Evolutionary conservation across 2,113 vertebrate species (phyloP).

Genomic region (Alethe castanea): DNA sequence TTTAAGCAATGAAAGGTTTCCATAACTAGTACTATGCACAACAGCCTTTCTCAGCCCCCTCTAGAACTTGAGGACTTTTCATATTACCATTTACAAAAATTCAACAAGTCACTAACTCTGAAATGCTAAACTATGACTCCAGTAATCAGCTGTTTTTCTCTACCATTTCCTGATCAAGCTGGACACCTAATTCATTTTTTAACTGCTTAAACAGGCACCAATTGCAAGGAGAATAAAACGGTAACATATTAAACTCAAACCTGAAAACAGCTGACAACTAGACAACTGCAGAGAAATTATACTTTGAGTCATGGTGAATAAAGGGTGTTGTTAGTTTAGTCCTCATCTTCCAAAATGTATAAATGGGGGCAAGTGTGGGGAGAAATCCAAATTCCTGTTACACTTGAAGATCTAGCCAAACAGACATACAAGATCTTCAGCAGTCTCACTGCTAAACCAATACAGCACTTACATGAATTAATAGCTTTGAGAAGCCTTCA

Average conservation of each 20-base stretch:
- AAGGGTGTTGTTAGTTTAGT: not conserved
- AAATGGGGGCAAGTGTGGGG: not conserved
- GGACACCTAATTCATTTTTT: conserved; percentile 1
- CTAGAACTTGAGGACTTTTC: conserved; percentile 36
- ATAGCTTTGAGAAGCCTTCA: conserved; percentile 15
- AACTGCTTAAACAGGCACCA: conserved; percentile 31
- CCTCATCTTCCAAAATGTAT: conserved; percentile 1
- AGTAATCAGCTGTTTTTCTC: conserved; percentile 41
- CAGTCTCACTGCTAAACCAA: not conserved
- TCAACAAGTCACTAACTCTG: conserved; percentile 32
- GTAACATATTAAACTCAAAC: not conserved
- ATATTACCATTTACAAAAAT: conserved; percentile 61
- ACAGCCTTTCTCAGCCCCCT: conserved; percentile 47
- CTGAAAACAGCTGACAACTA: not conserved
- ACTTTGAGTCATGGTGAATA: not conserved
- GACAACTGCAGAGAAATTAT: not conserved
- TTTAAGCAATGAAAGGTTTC: conserved; percentile 49
- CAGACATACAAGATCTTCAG: not conserved
- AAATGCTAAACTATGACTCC: conserved; percentile 58
- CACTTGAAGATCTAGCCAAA: conserved; percentile 22
- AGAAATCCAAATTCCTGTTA: not conserved
- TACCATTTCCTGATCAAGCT: not conserved
- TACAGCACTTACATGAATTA: not conserved
- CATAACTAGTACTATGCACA: conserved; percentile 60
- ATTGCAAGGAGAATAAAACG: not conserved